Conservation (phyloP, 2,888 invertebrate genomes). For the Mactromeris polynyma region DNA sequence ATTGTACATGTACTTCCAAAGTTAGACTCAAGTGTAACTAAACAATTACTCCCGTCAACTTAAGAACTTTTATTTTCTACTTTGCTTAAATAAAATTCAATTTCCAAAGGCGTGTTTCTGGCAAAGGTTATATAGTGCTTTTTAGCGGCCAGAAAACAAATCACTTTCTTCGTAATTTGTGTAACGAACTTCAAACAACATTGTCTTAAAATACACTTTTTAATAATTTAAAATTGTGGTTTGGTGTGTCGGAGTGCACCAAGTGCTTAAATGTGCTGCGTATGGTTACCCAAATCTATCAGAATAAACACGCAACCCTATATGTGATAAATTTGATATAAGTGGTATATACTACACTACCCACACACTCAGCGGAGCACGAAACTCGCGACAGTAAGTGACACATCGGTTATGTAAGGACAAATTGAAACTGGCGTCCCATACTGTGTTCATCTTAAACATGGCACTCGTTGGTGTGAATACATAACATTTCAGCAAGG, state of each 20-base stretch:
- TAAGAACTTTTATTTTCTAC: background rate
- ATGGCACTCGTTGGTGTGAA: background rate
- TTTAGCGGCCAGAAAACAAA: background rate
- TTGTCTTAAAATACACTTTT: background rate
- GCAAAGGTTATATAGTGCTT: background rate
- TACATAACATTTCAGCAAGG: background rate
- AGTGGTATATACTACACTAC: background rate
- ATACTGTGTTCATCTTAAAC: background rate
- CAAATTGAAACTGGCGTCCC: slow-evolving; percentile 1
- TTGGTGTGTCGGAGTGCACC: too few relatives aligned
- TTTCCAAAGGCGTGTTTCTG: background rate
- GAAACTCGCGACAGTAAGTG: background rate
- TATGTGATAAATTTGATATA: background rate
- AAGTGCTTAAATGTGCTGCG: too few relatives aligned
- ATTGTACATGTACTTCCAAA: too few relatives aligned
- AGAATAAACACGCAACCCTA: background rate
- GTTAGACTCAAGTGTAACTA: too few relatives aligned
- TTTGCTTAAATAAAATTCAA: background rate
- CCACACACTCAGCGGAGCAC: background rate
- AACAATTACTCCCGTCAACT: too few relatives aligned
- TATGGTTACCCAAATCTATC: too few relatives aligned
- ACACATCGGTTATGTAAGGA: background rate
- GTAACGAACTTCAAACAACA: background rate
- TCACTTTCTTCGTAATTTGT: background rate
- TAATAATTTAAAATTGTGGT: background rate